Base-by-base conservation (phyloP, 2,888 invertebrate genomes). In the Lochmaea crataegi region DNA sequence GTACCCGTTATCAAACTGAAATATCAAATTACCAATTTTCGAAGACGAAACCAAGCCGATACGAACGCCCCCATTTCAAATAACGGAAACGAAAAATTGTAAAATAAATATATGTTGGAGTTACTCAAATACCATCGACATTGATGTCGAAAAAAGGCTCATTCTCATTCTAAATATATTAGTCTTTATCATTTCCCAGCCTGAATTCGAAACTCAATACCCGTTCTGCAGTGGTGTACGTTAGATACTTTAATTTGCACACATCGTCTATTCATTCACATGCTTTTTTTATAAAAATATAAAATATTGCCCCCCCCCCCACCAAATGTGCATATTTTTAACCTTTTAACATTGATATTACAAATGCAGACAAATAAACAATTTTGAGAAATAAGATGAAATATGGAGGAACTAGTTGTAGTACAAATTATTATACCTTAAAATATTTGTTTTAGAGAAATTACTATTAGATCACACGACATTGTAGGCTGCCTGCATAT, bases 401-500 rank as follows among this genome's bases (percentile, higher is more conserved):
- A n/a, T n/a, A n/a, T n/a, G n/a, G n/a, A n/a, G n/a, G n/a, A n/a
- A n/a, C n/a, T n/a, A n/a, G n/a, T n/a, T n/a, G n/a, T n/a, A n/a
- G n/a, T n/a, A n/a, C n/a, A n/a, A n/a, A n/a, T 6, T 32, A 32
- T 4, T 26, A 26, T 32, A 6, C 32, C 32, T 6, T 32, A 4
- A 4, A 32, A 32, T 6, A 32, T 38, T 38, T 38, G 7, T 38
- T 38, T 38, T 38, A 38, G 7, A 7, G 7, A 38, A 38, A 38
- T 38, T 38, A 38, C 7, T 38, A 7, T 38, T 48, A 38, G 58
- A 61, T 38, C 32, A 70, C 72, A 69, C 71, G 71, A 71, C 68
- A 72, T 77, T 72, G 32, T 38, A 38, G 9, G 32, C 32, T 38
- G 74, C 71, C 75, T 71, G 72, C 72, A 77, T 75, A 76, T 75